These are phyloP conservation scores for Ctenicera cuprea DNA, from an alignment of 2,888 invertebrate species.

Conservation along the genomic window DNA sequence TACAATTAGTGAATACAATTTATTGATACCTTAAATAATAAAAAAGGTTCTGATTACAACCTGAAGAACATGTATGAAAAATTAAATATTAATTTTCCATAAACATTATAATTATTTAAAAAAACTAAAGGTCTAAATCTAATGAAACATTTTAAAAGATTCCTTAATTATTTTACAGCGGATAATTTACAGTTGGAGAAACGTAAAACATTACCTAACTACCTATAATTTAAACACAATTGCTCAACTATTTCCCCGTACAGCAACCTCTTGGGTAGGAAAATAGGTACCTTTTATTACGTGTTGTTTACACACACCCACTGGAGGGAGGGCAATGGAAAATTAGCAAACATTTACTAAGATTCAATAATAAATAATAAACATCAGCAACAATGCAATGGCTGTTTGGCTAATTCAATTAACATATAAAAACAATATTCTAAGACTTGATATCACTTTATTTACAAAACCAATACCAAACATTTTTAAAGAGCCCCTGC, in stretches of 20 bases:
- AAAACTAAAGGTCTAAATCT: constrained; percentile 45
- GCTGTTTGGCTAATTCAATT: background rate
- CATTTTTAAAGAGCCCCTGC: background rate
- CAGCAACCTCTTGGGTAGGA: constrained; percentile 14
- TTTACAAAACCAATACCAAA: constrained; percentile 21
- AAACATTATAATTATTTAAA: constrained; percentile 41
- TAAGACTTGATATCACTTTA: constrained; percentile 5
- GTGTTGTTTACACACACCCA: constrained; percentile 6
- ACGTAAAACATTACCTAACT: constrained; percentile 24
- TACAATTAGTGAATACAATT: constrained; percentile 29
- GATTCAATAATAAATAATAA: constrained; percentile 16
- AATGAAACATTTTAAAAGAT: constrained; percentile 29
- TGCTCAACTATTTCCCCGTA: background rate
- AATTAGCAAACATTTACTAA: constrained; percentile 4
- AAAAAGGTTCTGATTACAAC: constrained; percentile 18
- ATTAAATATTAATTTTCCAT: constrained; percentile 46
- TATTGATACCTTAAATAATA: constrained; percentile 6
- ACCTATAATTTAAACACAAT: constrained; percentile 15
- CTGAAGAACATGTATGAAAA: constrained; percentile 33
- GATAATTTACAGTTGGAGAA: constrained; percentile 30
- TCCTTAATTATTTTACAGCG: constrained; percentile 28
- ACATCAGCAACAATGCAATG: constrained; percentile 11
- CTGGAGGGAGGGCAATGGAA: background rate
- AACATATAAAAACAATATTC: constrained; percentile 18
- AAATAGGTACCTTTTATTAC: background rate